Conservation (phyloP, 2,113 vertebrate species). For the Thunnus thynnus region DNA sequence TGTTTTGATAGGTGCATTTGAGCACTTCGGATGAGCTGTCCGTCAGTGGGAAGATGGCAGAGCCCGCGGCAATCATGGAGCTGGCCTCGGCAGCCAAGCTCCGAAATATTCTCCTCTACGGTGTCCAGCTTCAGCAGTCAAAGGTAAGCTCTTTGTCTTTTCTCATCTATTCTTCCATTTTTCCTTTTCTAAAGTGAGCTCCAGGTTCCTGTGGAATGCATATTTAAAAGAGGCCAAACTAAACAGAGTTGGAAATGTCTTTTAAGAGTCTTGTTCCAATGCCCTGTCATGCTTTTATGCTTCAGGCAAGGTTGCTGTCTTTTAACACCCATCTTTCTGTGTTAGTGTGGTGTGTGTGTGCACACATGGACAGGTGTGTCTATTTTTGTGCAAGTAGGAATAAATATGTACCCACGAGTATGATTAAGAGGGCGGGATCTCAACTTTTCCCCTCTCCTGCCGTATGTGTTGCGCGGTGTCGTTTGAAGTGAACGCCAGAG, state of each 20-base stretch:
- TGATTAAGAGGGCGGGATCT: conserved; percentile 26
- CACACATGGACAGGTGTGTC: background rate
- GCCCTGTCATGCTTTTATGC: conserved; percentile 47
- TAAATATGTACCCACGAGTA: background rate
- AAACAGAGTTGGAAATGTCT: conserved; percentile 53
- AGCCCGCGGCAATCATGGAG: conserved; percentile 63
- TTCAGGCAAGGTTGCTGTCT: conserved; percentile 54
- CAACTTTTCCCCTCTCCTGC: conserved; percentile 27
- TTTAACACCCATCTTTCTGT: conserved; percentile 32
- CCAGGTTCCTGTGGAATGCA: conserved; percentile 40
- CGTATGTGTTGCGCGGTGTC: background rate
- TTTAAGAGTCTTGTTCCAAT: conserved; percentile 36
- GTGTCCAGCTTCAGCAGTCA: conserved; percentile 75
- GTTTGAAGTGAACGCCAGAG: conserved; percentile 28
- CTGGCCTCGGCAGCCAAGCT: conserved; percentile 72
- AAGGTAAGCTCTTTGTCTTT: conserved; percentile 70
- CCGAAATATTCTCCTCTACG: conserved; percentile 81
- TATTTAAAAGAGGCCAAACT: conserved; percentile 53
- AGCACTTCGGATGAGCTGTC: conserved; percentile 51
- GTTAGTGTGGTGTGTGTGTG: background rate
- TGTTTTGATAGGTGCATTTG: conserved; percentile 80
- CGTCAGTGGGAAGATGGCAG: conserved; percentile 30
- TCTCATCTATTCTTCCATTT: conserved; percentile 2
- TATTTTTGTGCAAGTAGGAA: background rate
- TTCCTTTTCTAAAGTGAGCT: conserved; percentile 18